These are phyloP conservation scores for Lepetodrilus schrolli DNA, from an alignment of 2,888 invertebrate species.

Conservation along the genomic window DNA sequence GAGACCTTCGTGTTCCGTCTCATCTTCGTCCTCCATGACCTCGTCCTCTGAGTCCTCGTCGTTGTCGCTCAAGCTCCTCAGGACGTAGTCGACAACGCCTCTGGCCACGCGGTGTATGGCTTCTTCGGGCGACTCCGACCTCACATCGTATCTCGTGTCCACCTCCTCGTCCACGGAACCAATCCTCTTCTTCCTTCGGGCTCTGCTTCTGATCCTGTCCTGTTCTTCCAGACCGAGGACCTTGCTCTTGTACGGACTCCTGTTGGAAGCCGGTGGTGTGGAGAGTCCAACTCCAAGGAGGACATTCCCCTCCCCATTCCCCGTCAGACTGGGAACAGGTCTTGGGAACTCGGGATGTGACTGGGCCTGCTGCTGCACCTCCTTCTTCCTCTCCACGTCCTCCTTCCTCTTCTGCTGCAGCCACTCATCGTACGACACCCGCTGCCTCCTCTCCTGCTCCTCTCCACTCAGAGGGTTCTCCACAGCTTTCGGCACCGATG, in stretches of 20 bases:
- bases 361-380: constrained; percentile 52
- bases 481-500: constrained; percentile 34
- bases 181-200: constrained; percentile 31
- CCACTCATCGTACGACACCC: constrained; percentile 68
- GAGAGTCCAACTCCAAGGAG: constrained; percentile 51
- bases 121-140: neutral
- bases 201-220: constrained; percentile 28
- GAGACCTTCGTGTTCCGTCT: constrained; percentile 1
- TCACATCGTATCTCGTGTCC: neutral
- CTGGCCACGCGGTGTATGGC: neutral
- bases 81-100: neutral
- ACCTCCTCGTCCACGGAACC: neutral
- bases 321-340: constrained; percentile 59
- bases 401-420: constrained; percentile 56
- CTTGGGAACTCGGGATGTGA: constrained; percentile 65
- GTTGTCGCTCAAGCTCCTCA: constrained; percentile 12
- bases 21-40: neutral
- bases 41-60: neutral
- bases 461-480: constrained; percentile 32
- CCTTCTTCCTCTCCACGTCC: constrained; percentile 51
- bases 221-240: constrained; percentile 38
- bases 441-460: constrained; percentile 47
- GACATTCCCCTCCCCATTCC: constrained; percentile 58
- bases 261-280: constrained; percentile 48
- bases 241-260: neutral